Evolutionary conservation across 2,797 vertebrate genomes (phyloP), one percentile per base, ranked within the genome.

Genomic region (Xiphophorus birchmanni): DNA sequence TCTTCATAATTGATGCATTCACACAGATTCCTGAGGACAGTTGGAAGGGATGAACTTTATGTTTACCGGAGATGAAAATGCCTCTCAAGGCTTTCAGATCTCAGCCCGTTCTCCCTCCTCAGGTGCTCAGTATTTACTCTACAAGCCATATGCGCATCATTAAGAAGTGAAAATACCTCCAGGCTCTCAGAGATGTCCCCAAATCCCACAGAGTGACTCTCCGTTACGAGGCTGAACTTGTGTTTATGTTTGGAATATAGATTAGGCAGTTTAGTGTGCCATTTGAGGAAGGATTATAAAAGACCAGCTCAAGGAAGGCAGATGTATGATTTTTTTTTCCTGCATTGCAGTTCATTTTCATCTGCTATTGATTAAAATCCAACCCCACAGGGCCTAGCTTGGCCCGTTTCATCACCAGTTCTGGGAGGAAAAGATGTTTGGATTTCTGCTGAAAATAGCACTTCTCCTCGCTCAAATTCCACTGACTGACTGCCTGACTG

Each of bases 291-390:
- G 86, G 83, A 90, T 91, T 90, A 86, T 71, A 48, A 88, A 73
- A 91, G 88, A 76, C 80, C 86, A 89, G 82, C 86, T 84, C 76
- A 76, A 87, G 74, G 67, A 9, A 86, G 81, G 87, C 92, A 91
- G 88, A 94, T 91, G 89, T 92, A 87, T 85, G 78, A 89, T 77
- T 56, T 76, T 65, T 88, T 92, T 15, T 17, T 87, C 87, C 89
- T 92, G 90, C 88, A 89, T 84, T 89, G 89, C 86, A 32, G 89
- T 90, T 93, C 80, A 18, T 91, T 94, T 94, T 95, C 95, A 95
- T 95, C 95, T 96, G 95, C 87, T 94, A 88, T 94, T 93, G 91
- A 94, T 96, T 95, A 93, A 94, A 90, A 90, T 85, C 83, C 80
- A 76, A 63, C 90, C 92, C 93, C 79, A 83, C 52, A 9, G 23